Evolutionary conservation across 2,888 invertebrate genomes (phyloP).

Genomic region (Limnephilus auricula): DNA sequence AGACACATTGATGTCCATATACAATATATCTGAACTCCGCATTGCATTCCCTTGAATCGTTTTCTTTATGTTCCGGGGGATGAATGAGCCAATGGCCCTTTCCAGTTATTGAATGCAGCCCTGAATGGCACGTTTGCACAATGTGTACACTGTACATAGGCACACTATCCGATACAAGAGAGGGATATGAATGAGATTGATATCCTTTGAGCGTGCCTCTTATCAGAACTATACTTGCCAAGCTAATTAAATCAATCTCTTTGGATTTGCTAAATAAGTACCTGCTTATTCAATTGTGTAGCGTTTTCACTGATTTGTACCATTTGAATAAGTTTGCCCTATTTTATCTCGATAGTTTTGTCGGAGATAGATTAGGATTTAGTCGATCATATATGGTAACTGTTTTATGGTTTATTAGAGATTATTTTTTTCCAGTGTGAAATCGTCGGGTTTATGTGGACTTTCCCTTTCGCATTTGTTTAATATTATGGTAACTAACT

Average conservation of each 20-base stretch:
- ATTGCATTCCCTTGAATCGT: neutral
- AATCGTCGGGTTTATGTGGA: too few relatives aligned
- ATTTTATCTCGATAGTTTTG: too few relatives aligned
- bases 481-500: too few relatives aligned
- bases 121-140: conserved; percentile 15
- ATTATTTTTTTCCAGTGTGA: too few relatives aligned
- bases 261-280: neutral
- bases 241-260: neutral
- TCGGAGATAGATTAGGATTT: too few relatives aligned
- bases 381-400: too few relatives aligned
- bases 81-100: conserved; percentile 14
- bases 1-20: neutral
- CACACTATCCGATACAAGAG: neutral
- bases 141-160: neutral
- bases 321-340: neutral
- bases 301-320: neutral
- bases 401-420: too few relatives aligned
- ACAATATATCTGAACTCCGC: neutral
- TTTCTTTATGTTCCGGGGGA: conserved; percentile 2
- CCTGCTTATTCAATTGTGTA: neutral
- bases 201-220: neutral
- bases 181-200: neutral
- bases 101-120: conserved; percentile 33
- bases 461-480: too few relatives aligned
- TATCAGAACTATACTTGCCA: neutral